Evolutionary conservation across 2,888 invertebrate species (phyloP).

Genomic region (Catocala nupta): DNA sequence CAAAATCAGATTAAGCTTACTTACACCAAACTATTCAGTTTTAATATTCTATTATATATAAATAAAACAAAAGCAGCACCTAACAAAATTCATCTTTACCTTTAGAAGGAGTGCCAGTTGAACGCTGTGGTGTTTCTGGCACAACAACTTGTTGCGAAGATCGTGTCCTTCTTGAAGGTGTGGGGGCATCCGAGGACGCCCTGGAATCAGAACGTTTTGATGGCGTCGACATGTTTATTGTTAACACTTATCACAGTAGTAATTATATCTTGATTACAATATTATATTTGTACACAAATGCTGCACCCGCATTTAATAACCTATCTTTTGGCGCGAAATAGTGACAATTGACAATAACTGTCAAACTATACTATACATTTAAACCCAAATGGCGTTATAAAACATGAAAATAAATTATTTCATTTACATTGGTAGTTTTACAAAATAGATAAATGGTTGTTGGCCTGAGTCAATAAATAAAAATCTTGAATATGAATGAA

Average conservation of each 20-base stretch:
- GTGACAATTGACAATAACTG: slow-evolving; percentile 26
- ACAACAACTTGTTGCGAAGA: slow-evolving; percentile 82
- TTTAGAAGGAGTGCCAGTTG: slow-evolving; percentile 78
- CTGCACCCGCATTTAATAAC: slow-evolving; percentile 16
- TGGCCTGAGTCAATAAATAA: too few species aligned
- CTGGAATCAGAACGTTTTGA: slow-evolving; percentile 79
- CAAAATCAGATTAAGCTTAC: too few species aligned
- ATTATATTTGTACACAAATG: slow-evolving; percentile 28
- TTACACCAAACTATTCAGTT: too few species aligned
- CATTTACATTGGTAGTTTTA: too few species aligned
- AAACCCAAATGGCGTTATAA: too few species aligned
- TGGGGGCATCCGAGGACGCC: slow-evolving; percentile 81
- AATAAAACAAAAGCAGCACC: too few species aligned
- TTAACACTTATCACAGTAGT: slow-evolving; percentile 11
- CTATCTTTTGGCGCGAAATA: slow-evolving; percentile 45
- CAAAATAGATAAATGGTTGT: too few species aligned
- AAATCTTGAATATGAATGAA: too few species aligned
- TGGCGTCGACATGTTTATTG: slow-evolving; percentile 76
- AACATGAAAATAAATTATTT: too few species aligned
- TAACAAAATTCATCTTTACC: slow-evolving; percentile 52
- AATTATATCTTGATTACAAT: neutral
- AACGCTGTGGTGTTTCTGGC: slow-evolving; percentile 83
- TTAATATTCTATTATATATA: neutral
- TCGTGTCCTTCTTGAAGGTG: slow-evolving; percentile 78
- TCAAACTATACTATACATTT: slow-evolving; percentile 11